These are phyloP conservation scores for Pyrrhosoma nymphula DNA, from an alignment of 2,888 invertebrate genomes.

Conservation along the genomic window DNA sequence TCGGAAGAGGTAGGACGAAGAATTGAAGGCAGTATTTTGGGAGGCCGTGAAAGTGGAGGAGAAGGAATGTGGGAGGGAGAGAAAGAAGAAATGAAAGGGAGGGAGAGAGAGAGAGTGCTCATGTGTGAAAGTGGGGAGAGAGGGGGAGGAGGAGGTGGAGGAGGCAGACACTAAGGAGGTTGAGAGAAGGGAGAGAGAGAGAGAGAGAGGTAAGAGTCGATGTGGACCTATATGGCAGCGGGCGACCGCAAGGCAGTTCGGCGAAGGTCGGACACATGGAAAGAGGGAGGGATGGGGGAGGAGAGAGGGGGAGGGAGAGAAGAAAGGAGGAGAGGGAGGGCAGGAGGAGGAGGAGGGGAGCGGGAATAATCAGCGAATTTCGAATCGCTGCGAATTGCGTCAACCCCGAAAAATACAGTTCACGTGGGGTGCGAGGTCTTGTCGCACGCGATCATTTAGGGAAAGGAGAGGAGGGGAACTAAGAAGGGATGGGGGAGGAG, in stretches of 20 bases:
- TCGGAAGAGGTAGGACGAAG: not conserved
- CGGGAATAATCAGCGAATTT: conserved; percentile 13
- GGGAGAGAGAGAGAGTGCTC: not conserved
- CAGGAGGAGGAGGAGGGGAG: not conserved
- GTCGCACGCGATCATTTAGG: not conserved
- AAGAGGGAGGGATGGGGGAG: too few relatives aligned
- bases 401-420: conserved; percentile 39
- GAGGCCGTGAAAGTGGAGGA: conserved; percentile 3
- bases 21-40: too few relatives aligned
- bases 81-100: not conserved
- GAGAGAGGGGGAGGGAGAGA: not conserved
- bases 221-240: not conserved
- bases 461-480: not conserved
- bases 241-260: not conserved
- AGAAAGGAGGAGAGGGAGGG: not conserved
- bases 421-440: not conserved
- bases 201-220: not conserved
- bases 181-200: not conserved
- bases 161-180: not conserved
- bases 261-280: not conserved
- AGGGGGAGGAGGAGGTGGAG: not conserved
- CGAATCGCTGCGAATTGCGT: conserved; percentile 32
- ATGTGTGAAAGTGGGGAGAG: not conserved
- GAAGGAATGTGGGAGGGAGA: not conserved
- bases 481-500: not conserved